phyloP scores from a whole-genome alignment of 2,888 invertebrate genomes.

The Eupithecia tripunctaria region DNA sequence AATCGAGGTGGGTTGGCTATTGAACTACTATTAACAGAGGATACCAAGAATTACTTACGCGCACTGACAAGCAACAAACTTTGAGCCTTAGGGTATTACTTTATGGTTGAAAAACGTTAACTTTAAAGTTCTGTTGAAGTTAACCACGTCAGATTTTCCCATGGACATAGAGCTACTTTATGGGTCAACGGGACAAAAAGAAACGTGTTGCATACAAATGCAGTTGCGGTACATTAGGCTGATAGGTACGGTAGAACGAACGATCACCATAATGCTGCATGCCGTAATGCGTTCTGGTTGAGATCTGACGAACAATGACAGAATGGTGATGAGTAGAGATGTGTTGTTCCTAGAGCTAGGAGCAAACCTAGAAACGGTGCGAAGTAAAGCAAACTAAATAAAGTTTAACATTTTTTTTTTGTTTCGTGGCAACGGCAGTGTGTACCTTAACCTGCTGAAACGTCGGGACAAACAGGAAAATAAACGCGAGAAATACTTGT shows the following conservation, averaged over 20 bases:
- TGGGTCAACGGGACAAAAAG: constrained; percentile 36
- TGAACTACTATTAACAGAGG: neutral
- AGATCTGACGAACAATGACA: neutral
- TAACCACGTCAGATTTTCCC: constrained; percentile 13
- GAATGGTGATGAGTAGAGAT: neutral
- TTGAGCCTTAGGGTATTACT: constrained; percentile 10
- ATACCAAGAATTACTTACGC: constrained; percentile 23
- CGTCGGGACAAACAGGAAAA: neutral
- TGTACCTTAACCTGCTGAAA: neutral
- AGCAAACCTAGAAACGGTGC: neutral
- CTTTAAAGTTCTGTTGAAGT: neutral
- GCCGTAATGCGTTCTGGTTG: constrained; percentile 6
- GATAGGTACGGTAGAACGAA: neutral
- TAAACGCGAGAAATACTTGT: too few species aligned
- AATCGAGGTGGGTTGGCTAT: constrained; percentile 20
- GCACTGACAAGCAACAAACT: constrained; percentile 1
- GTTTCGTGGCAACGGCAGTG: neutral
- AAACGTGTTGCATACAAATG: constrained; percentile 39
- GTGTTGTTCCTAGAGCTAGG: neutral
- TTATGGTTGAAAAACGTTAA: constrained; percentile 16
- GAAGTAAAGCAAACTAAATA: neutral
- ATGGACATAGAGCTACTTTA: constrained; percentile 31
- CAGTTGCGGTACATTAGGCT: constrained; percentile 17
- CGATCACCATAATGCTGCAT: constrained; percentile 1
- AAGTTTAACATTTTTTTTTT: too few species aligned